phyloP scores from a whole-genome alignment of 2,113 vertebrate genomes.

The Proteles cristata region DNA sequence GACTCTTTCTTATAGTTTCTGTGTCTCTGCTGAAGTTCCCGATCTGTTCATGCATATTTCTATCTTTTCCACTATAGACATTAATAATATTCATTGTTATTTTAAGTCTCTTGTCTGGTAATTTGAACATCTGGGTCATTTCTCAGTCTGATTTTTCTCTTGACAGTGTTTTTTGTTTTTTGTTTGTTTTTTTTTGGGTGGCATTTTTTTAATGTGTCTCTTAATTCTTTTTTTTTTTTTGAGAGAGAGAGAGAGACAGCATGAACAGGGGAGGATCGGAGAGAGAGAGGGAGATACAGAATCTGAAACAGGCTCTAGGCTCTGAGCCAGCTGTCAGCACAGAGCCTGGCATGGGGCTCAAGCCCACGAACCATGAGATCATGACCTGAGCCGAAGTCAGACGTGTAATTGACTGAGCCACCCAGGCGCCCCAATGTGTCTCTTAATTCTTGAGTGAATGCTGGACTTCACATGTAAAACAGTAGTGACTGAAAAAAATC shows the following conservation, averaged over 20 bases:
- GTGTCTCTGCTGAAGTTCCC: not conserved
- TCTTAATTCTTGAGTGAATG: slow-evolving; percentile 23
- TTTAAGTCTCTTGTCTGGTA: not conserved
- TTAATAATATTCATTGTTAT: not conserved
- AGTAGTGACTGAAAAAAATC: not conserved
- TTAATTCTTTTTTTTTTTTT: not conserved
- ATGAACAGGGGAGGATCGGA: too few relatives aligned
- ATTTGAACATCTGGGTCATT: not conserved
- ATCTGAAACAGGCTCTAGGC: too few relatives aligned
- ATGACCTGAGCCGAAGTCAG: too few relatives aligned
- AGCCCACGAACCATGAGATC: too few relatives aligned
- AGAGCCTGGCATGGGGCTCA: too few relatives aligned
- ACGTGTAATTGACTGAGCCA: too few relatives aligned
- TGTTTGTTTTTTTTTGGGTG: not conserved
- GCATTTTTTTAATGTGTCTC: not conserved
- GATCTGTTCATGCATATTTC: not conserved
- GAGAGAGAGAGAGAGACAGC: too few relatives aligned
- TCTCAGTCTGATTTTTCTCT: not conserved
- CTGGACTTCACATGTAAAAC: not conserved
- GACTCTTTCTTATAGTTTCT: not conserved
- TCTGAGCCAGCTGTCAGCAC: too few relatives aligned
- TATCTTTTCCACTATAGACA: not conserved
- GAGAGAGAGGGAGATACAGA: too few relatives aligned
- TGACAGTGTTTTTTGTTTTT: not conserved
- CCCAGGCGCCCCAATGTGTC: not conserved